Evolutionary conservation across 2,797 vertebrate species (phyloP).

Genomic region (Rousettus madagascariensis): DNA sequence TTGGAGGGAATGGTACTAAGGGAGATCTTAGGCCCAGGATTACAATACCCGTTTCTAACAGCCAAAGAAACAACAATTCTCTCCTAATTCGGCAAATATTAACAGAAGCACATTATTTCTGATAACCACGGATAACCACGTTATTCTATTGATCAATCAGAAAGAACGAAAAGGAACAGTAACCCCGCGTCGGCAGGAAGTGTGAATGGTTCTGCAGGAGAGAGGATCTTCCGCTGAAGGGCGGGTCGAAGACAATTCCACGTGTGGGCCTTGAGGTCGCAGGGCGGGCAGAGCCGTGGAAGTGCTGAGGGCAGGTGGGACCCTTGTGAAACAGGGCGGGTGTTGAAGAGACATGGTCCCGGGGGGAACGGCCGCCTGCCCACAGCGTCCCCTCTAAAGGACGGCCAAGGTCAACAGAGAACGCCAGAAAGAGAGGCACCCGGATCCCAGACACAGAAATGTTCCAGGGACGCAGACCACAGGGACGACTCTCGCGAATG

Average conservation of each 20-base stretch:
- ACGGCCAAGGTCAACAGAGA: neutral
- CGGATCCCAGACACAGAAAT: neutral
- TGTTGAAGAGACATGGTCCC: neutral
- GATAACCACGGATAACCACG: neutral
- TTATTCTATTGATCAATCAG: neutral
- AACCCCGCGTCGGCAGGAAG: neutral
- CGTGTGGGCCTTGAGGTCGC: neutral
- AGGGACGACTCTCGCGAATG: fast-evolving
- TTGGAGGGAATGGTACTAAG: neutral
- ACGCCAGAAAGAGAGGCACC: neutral
- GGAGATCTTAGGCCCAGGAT: too few species aligned
- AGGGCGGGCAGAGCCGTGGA: neutral
- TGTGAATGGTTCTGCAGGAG: neutral
- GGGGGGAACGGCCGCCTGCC: neutral
- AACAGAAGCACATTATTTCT: neutral
- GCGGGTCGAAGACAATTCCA: neutral
- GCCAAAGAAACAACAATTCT: neutral
- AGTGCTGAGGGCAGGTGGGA: neutral
- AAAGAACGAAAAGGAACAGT: neutral
- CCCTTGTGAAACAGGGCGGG: fast-evolving
- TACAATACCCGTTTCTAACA: neutral
- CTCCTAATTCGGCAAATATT: neutral
- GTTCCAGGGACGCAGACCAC: fast-evolving
- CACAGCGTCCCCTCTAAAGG: neutral
- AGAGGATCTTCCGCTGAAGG: neutral